A percentile compares a stretch with the other conserved stretches of the same genome.
Evolutionary conservation across 30 jellyfish, hydroid and myxozoan genomes (phyloP).

Genomic region (Haliclystus octoradiatus): DNA sequence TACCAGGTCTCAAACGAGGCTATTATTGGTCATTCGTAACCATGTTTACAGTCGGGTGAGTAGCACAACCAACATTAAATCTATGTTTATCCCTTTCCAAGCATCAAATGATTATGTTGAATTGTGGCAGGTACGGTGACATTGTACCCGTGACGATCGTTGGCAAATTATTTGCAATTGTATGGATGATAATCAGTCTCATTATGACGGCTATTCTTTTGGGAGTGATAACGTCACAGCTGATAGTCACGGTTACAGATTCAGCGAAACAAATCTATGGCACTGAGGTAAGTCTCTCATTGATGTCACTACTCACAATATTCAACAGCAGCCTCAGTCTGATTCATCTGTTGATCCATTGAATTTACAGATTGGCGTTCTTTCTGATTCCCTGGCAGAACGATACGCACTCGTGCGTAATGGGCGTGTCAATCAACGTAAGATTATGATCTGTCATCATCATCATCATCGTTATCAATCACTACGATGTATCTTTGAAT

Average conservation of each 20-base stretch:
- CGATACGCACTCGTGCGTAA: background rate
- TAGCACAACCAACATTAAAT: background rate
- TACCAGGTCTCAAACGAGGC: background rate
- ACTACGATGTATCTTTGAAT: background rate
- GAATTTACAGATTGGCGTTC: background rate
- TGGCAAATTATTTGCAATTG: background rate
- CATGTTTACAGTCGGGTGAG: conserved; percentile 1
- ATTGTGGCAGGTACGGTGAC: conserved; percentile 2
- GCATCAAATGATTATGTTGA: too few relatives aligned
- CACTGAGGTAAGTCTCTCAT: background rate
- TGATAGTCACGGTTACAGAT: background rate
- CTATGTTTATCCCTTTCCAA: background rate
- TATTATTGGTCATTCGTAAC: background rate
- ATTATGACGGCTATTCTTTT: background rate
- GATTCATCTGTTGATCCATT: background rate
- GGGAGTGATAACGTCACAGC: background rate
- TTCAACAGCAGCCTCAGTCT: too few relatives aligned
- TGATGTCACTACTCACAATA: too few relatives aligned
- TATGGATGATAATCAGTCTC: background rate
- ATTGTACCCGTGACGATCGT: background rate
- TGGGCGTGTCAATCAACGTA: background rate
- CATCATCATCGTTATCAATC: background rate
- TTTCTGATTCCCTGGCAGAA: background rate
- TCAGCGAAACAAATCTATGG: background rate
- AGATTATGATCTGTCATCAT: background rate